Evolutionary conservation across 2,888 invertebrate species (phyloP), one percentile per base, ranked within the genome.

Genomic region (Didymodactylos carnosus): DNA sequence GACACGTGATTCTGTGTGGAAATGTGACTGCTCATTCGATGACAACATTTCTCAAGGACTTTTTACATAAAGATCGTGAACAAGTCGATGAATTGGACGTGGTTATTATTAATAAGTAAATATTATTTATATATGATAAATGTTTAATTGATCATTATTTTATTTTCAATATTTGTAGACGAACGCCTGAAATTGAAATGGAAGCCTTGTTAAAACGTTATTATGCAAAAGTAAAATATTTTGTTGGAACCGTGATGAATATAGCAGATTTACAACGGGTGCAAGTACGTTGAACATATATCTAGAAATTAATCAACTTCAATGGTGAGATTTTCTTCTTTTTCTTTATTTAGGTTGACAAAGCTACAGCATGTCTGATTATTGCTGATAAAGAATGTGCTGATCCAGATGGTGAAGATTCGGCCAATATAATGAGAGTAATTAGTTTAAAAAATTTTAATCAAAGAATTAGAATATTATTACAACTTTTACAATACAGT

Each of bases 221-320:
- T 88, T 99, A 98, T 88, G 98, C 98, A 83, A 98, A 97, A 85
- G 98, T 83, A 71, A 82, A 83, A 76, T 99, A 98, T 90, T 98
- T 98, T 90, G 95, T 97, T 88, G 98, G 98, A 86, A 94, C 95
- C 87, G 98, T 98, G 86, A 99, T 99, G 98, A 98, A 97, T 88
- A 94, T 97, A 85, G 94, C 97, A 87, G 98, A 99, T 88, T 91
- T 99, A 81, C 94, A 95, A 86, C 89, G 98, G 88, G 97, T 98
- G 84, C 97, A 97, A 92, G 84, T 84, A 76, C 4, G 35, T 25
- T 16, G 7, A 6, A 11, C 14, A n/a, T 19, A 7, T 19, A n/a
- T 14, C n/a, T 43, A 7, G 19, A n/a, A n/a, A n/a, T n/a, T n/a
- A n/a, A n/a, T n/a, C n/a, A n/a, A n/a, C n/a, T n/a, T n/a, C n/a